Evolutionary conservation across 2,113 vertebrate genomes (phyloP), one percentile per base, ranked within the genome.

Genomic region (Ivindomyrus marchei): DNA sequence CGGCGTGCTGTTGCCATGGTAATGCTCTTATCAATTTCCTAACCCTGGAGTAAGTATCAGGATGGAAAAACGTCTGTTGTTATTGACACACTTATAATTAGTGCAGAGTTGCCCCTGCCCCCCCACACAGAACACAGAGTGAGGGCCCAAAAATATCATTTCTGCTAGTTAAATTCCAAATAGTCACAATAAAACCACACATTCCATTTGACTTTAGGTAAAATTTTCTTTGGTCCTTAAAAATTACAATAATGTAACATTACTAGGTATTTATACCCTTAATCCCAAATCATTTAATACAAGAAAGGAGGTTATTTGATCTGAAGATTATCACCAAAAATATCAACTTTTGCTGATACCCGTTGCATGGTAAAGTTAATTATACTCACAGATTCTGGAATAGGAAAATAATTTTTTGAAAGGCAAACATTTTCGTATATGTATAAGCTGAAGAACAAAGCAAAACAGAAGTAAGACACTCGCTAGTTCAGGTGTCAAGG

Each of bases 1-100:
- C 92, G 92, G 93, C 94, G 95, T 94, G 94, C 90, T 92, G 95
- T 94, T 95, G 94, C 94, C 94, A 95, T 94, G 93, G 92, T 93
- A 95, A 94, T 94, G 58, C 85, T 92, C 90, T 95, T 93, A 94
- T 93, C 93, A 93, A 90, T 92, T 92, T 93, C 93, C 92, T 90
- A 92, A 92, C 92, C 85, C 92, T 84, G 85, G 85, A 91, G 92
- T 77, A 87, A 92, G 91, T 89, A 85, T 91, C 85, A 91, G 92
- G 92, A 89, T 92, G 93, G 85, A 94, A 92, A 89, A 89, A 93
- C 91, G 87, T 93, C 90, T 92, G 92, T 1, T 92, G 87, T 93
- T 84, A 90, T 92, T 92, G 91, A 91, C 93, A 94, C 88, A 88
- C 58, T 88, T 91, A 92, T 90, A 89, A 94, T 95, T 94, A 94